phyloP scores from a whole-genome alignment of 2,888 invertebrate species.

The Acleris holmiana region DNA sequence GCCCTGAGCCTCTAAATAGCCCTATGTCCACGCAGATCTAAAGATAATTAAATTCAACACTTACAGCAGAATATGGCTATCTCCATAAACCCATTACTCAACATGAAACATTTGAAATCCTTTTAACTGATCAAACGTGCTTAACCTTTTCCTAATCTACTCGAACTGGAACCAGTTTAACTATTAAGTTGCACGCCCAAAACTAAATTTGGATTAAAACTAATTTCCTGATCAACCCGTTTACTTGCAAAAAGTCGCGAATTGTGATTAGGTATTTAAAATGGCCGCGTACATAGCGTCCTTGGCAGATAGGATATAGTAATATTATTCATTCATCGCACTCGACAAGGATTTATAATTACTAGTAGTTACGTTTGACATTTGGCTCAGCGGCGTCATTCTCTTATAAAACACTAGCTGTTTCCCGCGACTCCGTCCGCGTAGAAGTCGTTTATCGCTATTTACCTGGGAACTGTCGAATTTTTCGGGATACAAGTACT shows the following conservation, averaged over 20 bases:
- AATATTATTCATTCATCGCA: slow-evolving; percentile 27
- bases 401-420: neutral
- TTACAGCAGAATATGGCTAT: no score
- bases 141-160: slow-evolving; percentile 32
- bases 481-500: no score
- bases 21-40: no score
- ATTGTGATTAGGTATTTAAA: slow-evolving; percentile 26
- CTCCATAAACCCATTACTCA: neutral
- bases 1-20: no score
- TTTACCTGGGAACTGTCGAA: no score
- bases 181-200: slow-evolving; percentile 16
- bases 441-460: no score
- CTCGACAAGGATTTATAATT: slow-evolving; percentile 14
- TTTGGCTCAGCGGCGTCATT: neutral
- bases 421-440: no score
- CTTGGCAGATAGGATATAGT: slow-evolving; percentile 24
- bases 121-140: slow-evolving; percentile 10
- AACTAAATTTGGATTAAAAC: slow-evolving; percentile 13
- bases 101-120: neutral
- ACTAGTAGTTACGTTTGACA: slow-evolving; percentile 1
- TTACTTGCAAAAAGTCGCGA: slow-evolving; percentile 21
- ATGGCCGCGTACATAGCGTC: slow-evolving; percentile 25
- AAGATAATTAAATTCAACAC: no score
- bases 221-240: slow-evolving; percentile 31
- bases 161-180: slow-evolving; percentile 13